These are phyloP conservation scores for Zonotrichia leucophrys DNA, from an alignment of 2,113 vertebrate species.

Conservation along the genomic window DNA sequence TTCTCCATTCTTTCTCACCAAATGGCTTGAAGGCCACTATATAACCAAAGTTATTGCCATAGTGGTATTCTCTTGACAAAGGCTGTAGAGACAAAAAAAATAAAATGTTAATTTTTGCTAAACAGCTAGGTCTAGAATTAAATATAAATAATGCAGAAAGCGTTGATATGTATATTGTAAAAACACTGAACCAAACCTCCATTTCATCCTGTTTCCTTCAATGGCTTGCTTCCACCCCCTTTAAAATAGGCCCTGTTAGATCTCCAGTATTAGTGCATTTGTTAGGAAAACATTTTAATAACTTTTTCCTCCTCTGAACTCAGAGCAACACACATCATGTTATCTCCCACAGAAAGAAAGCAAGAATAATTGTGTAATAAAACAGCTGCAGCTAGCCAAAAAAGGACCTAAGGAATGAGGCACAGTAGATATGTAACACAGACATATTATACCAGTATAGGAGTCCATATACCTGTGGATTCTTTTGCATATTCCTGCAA, in stretches of 20 bases:
- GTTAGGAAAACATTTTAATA: neutral
- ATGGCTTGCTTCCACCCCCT: rapidly evolving
- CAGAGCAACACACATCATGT: neutral
- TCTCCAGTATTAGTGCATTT: neutral
- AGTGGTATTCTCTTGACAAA: constrained; percentile 91
- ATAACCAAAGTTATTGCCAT: constrained; percentile 93
- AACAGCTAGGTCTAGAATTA: neutral
- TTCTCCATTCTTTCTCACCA: constrained; percentile 83
- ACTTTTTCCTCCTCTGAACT: neutral
- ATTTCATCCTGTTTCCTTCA: neutral
- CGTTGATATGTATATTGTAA: neutral
- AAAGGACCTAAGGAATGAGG: neutral
- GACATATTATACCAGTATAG: neutral
- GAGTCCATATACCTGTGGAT: neutral
- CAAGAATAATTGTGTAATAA: neutral
- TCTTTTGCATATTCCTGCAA: neutral
- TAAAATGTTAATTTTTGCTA: neutral
- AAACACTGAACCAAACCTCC: neutral
- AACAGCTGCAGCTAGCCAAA: neutral
- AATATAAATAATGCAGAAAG: neutral
- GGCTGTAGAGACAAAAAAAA: constrained; percentile 77
- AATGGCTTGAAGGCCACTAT: constrained; percentile 91
- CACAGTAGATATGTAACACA: neutral
- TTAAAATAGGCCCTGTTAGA: neutral
- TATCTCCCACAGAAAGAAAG: neutral